Evolutionary conservation across 2,888 invertebrate species (phyloP).

Genomic region (Amorpha juglandis): DNA sequence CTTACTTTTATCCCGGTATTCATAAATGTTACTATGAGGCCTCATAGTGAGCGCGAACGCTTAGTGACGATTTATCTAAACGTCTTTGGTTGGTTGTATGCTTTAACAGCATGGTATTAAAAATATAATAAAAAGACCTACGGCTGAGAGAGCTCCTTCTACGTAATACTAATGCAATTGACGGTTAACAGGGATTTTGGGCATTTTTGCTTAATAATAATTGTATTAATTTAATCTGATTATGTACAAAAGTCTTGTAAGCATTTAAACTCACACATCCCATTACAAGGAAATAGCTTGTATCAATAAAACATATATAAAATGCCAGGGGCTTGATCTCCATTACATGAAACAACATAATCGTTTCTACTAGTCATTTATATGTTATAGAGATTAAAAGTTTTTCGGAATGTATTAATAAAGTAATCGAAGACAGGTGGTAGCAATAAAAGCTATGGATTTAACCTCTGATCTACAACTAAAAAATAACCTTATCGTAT

Average conservation of each 20-base stretch:
- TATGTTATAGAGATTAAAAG: background rate
- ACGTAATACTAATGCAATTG: no score
- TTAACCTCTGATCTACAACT: background rate
- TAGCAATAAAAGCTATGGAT: background rate
- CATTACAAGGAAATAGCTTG: background rate
- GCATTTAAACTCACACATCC: background rate
- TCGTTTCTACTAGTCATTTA: background rate
- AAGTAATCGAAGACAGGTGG: background rate
- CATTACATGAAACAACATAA: background rate
- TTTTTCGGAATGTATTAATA: constrained; percentile 3
- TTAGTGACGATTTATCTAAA: no score
- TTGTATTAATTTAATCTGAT: background rate
- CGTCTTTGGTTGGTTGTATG: no score
- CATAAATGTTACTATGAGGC: no score
- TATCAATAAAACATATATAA: constrained; percentile 10
- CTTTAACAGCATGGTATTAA: no score
- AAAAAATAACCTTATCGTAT: background rate
- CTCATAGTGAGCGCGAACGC: no score
- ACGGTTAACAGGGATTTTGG: no score
- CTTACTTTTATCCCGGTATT: no score
- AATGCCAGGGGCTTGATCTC: background rate
- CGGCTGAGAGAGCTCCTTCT: no score
- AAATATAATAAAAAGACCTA: no score
- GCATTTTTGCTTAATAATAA: no score
- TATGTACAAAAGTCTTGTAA: background rate